Base-by-base conservation (phyloP, 2,113 vertebrate genomes). In the Sebastes schlegelii region DNA sequence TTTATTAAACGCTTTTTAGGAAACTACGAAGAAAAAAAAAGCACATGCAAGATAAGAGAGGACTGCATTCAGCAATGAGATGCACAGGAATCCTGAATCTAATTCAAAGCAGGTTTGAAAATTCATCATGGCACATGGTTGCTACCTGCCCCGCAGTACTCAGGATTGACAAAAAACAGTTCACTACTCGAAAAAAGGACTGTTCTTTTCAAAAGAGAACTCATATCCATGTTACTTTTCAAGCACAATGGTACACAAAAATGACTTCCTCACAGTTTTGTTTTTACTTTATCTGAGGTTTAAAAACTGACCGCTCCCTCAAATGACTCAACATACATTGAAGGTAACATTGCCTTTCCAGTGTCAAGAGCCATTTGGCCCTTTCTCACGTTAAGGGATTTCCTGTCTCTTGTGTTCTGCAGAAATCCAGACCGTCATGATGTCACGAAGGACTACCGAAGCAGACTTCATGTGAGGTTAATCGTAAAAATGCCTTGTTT, bases 281-380 rank as follows among this genome's bases (percentile, higher is more conserved):
- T 58, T 65, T 75, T 79, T 77, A 63, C 23, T 73, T 34, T 21
- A 80, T 84, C 73, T 81, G 55, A 82, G 52, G 82, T 89, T 34
- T 77, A 77, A 89, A 70, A 82, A 60, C 79, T 89, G 79, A 80
- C 72, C 62, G 45, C 72, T 91, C 64, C 26, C 70, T 57, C 48
- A 80, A 72, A 75, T 54, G 58, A 70, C 81, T 85, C 60, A 71
- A 82, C 67, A 84, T 76, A 88, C 45, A 85, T 63, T 78, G 51
- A 90, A 90, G 71, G 79, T 89, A 93, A 88, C 76, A 84, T 84
- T 10, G 46, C 72, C 77, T 82, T 88, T 93, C 93, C 93, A 95
- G 93, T 93, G 92, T 93, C 40, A 69, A 88, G 34, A 34, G 87
- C 86, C 87, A 83, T 65, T 43, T 84, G 78, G 67, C 85, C 17